Conservation (phyloP, 1,140 invertebrate species). For the Arctopsyche grandis region DNA sequence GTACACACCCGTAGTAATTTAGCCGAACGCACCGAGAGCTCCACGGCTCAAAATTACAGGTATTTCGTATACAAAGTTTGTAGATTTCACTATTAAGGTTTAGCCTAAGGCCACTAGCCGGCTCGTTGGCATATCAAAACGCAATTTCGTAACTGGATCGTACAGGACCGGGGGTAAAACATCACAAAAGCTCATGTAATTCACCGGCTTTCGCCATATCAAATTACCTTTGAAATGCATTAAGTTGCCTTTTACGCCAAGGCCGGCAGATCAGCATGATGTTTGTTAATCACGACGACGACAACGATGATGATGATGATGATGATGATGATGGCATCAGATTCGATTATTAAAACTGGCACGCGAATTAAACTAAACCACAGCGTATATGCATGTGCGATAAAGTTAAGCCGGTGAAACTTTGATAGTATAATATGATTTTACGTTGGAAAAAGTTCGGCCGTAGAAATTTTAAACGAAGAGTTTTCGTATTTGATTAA, state of each 20-base stretch:
- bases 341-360: not conserved
- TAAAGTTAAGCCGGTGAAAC: not conserved
- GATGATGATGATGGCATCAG: not conserved
- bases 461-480: conserved; percentile 15
- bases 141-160: conserved; percentile 41
- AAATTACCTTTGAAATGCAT: conserved; percentile 29
- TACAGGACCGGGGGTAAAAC: conserved; percentile 1
- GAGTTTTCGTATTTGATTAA: not conserved
- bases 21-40: not conserved
- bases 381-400: not conserved
- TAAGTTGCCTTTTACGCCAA: not conserved
- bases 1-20: conserved; percentile 15
- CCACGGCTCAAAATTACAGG: conserved; percentile 20
- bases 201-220: conserved; percentile 5
- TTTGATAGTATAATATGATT: conserved; percentile 13
- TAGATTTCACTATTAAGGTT: conserved; percentile 41
- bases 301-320: not conserved
- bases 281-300: not conserved
- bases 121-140: conserved; percentile 32
- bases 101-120: conserved; percentile 14
- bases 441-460: conserved; percentile 4
- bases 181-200: conserved; percentile 21
- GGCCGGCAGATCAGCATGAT: not conserved
- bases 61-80: conserved; percentile 31
- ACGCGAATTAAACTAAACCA: too few relatives aligned